Base-by-base conservation (phyloP, 1,140 invertebrate species). In the Holcopasites calliopsidis region DNA sequence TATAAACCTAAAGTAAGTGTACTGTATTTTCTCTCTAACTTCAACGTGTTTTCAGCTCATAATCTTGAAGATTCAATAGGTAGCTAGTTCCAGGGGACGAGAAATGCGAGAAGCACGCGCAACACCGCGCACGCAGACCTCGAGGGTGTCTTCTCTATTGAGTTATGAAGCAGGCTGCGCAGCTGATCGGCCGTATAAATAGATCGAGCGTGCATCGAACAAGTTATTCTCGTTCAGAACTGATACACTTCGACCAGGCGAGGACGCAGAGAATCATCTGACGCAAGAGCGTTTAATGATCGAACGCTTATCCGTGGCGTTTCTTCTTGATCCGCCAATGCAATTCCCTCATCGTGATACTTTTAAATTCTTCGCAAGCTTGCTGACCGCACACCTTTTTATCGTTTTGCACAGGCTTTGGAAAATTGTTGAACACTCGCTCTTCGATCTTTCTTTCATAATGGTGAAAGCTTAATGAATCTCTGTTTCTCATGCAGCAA, bases 161-260 rank as follows among this genome's bases (percentile, higher is more conserved):
- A 83, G 40, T 83, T 82, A 83, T 74, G 80, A n/a, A 77, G 31
- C 75, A 42, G 49, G 44, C 65, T 21, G 44, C 35, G 69, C 80
- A 83, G 75, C 79, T 83, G 80, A 83, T 83, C 70, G 64, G 13
- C 38, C 47, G 50, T 71, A 82, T 74, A 83, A 83, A 83, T 83
- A 83, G 79, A 83, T 70, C 69, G 57, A 26, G 31, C 42, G 40
- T 47, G 65, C 44, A 78, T 55, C 35, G 47, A 70, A 68, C 75
- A n/a, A 58, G 64, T 78, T 83, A 77, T 83, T 82, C 74, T 70
- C n/a, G 52, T 76, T 42, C 40, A 28, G 16, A 13, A 62, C 44
- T 38, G 71, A 72, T 77, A 57, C 50, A 62, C 60, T 77, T 73
- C 74, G 57, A 54, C 50, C 60, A n/a, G 42, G 8, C 31, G 58